These are phyloP conservation scores for Lophura nycthemera DNA, from an alignment of 2,113 vertebrate species.

Conservation along the genomic window DNA sequence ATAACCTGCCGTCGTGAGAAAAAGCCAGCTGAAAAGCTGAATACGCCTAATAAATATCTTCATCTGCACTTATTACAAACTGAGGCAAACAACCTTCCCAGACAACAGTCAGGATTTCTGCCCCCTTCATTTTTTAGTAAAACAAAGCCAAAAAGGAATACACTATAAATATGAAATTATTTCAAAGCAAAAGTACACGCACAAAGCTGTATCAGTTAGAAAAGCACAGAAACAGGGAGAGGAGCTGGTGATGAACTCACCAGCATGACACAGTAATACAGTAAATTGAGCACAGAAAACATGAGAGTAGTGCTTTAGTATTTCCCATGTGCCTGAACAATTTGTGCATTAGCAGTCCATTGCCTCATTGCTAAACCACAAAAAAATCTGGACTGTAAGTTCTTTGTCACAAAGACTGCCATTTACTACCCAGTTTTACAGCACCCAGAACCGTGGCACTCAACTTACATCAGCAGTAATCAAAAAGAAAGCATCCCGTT, in stretches of 20 bases:
- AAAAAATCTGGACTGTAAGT: neutral
- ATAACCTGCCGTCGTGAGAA: slow-evolving; percentile 8
- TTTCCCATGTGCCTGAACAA: slow-evolving; percentile 35
- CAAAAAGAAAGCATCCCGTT: neutral
- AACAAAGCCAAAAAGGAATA: neutral
- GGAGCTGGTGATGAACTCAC: slow-evolving; percentile 28
- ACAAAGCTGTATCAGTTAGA: neutral
- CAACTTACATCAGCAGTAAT: neutral
- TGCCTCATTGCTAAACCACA: slow-evolving; percentile 36
- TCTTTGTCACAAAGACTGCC: slow-evolving; percentile 17
- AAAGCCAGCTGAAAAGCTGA: slow-evolving; percentile 36
- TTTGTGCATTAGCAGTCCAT: slow-evolving; percentile 57
- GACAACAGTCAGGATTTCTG: neutral
- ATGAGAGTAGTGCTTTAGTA: slow-evolving; percentile 35
- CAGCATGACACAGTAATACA: slow-evolving; percentile 33
- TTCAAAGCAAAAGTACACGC: neutral
- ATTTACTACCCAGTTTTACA: slow-evolving; percentile 30
- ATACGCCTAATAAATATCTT: neutral
- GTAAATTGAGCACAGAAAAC: slow-evolving; percentile 33
- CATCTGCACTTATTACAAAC: neutral
- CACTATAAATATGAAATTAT: neutral
- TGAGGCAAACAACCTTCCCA: neutral
- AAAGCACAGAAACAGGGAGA: neutral
- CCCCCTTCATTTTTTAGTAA: neutral
- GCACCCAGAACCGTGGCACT: neutral